These are phyloP conservation scores for Colossoma macropomum DNA, from an alignment of 2,113 vertebrate genomes.

Conservation along the genomic window DNA sequence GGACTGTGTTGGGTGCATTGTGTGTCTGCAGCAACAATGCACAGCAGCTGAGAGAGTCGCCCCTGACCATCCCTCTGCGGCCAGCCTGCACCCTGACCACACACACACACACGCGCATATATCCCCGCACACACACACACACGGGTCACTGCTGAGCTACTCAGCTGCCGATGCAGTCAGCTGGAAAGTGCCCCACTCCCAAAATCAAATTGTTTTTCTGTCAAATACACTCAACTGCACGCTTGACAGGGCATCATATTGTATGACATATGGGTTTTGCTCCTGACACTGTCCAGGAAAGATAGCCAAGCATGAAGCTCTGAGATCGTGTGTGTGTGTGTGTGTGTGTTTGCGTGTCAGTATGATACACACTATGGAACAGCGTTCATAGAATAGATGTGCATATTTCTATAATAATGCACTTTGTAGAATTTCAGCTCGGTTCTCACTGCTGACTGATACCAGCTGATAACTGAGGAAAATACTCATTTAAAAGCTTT, in stretches of 20 bases:
- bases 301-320: conserved; percentile 65
- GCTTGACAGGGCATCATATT: conserved; percentile 71
- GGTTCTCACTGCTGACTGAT: no score
- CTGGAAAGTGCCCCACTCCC: conserved; percentile 48
- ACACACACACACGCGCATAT: conserved; percentile 43
- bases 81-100: conserved; percentile 36
- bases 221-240: conserved; percentile 63
- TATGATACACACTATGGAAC: background rate
- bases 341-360: conserved; percentile 25
- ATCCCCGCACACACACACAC: conserved; percentile 47
- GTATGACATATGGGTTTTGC: conserved; percentile 75
- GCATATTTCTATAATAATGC: background rate
- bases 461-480: no score
- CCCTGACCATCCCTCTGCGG: conserved; percentile 36
- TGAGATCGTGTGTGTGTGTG: conserved; percentile 57
- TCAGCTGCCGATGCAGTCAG: conserved; percentile 56
- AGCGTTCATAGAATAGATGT: background rate
- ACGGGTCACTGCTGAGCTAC: conserved; percentile 50
- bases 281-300: conserved; percentile 72
- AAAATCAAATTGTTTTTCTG: conserved; percentile 55
- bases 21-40: conserved; percentile 50
- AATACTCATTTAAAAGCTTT: no score
- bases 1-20: conserved; percentile 40
- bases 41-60: conserved; percentile 37
- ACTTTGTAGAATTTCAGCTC: no score